Evolutionary conservation across 2,888 invertebrate species (phyloP), one percentile per base, ranked within the genome.

Genomic region (Acrocyrtus sp.): DNA sequence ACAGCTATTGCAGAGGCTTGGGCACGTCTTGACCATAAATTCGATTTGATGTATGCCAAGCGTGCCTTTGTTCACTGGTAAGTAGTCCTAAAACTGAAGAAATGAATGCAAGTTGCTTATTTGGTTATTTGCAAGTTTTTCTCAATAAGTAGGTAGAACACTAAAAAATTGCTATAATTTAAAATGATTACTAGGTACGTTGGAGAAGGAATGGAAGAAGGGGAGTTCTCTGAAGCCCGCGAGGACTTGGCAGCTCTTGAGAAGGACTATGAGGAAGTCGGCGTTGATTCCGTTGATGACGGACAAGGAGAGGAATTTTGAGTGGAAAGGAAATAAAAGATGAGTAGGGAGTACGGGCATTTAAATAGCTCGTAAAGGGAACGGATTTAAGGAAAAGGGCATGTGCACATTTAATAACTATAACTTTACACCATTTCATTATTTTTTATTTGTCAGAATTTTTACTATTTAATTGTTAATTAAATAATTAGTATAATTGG

Each of bases 1-100:
- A 97, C 96, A 8, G 95, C 97, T 82, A 96, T 97, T 85, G 96
- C 95, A 21, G 96, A 97, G 85, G 96, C 97, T 45, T 97, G 96
- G 96, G 95, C 95, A 22, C 91, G 96, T 83, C 89, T 97, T 76
- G 96, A 97, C 87, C 95, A 95, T 86, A 96, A 96, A 87, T 95
- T 96, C 86, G 96, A 96, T 85, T 89, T 96, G 76, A 96, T 96
- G 95, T 97, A 96, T 86, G 95, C 96, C 85, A 96, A 96, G 88
- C 90, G 96, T 81, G 96, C 96, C 69, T 97, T 97, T 87, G 96
- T 96, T 75, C 96, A 96, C 86, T 96, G 96, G 96, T 74, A 51
- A 29, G 61, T 34, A 34, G 5, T 34, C 82, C 5, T 41, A 24
- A 34, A 89, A 89, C 68, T 87, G 91, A 22, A 88, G 95, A 74